Conservation (phyloP, 2,888 invertebrate species). For the Sarcophaga variegata region DNA sequence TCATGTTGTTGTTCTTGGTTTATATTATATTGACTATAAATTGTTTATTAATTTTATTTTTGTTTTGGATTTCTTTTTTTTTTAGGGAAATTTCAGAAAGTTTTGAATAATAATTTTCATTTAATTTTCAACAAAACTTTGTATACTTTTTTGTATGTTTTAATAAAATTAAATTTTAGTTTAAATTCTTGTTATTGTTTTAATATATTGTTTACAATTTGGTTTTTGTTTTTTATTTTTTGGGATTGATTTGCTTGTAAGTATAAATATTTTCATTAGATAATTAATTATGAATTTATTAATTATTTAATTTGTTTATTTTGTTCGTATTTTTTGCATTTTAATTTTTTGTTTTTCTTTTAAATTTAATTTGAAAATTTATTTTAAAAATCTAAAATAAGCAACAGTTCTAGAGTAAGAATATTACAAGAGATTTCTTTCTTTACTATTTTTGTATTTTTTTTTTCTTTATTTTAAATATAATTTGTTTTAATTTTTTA, state of each 20-base stretch:
- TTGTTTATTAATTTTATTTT: conserved; percentile 52
- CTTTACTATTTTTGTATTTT: conserved; percentile 17
- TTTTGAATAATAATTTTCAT: conserved; percentile 18
- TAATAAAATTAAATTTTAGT: conserved; percentile 32
- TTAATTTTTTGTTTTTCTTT: conserved; percentile 39
- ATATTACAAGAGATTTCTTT: conserved; percentile 48
- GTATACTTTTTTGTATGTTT: neutral
- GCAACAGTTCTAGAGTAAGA: conserved; percentile 64
- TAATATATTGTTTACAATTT: conserved; percentile 32
- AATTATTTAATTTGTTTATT: conserved; percentile 13
- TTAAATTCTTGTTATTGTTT: conserved; percentile 29
- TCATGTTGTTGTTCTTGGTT: neutral
- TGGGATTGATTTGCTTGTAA: conserved; percentile 29
- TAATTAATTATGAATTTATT: neutral
- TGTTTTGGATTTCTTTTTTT: neutral
- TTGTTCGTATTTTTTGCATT: neutral
- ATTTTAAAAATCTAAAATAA: conserved; percentile 68
- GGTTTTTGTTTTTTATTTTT: conserved; percentile 27
- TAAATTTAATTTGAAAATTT: conserved; percentile 40
- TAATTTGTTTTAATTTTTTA: neutral
- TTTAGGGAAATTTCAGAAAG: conserved; percentile 43
- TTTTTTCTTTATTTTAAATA: conserved; percentile 26
- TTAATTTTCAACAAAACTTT: conserved; percentile 10
- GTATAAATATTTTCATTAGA: conserved; percentile 54
- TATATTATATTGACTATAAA: conserved; percentile 54